Evolutionary conservation across 1,140 invertebrate species (phyloP).

Genomic region (Drosophila simulans): DNA sequence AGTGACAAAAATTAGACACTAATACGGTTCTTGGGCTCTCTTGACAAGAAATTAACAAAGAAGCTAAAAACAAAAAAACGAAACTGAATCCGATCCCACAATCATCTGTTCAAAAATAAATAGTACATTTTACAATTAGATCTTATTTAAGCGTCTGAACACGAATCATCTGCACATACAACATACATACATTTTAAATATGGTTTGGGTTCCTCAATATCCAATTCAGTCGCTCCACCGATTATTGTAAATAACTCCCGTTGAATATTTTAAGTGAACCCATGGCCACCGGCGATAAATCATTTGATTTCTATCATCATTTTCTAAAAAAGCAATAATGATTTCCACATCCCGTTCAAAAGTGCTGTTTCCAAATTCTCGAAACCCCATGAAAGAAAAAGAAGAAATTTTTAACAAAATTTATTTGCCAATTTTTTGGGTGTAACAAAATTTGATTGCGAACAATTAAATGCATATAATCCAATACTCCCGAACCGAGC

Average conservation of each 20-base stretch:
- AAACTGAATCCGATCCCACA: constrained; percentile 39
- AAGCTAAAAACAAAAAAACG: constrained; percentile 38
- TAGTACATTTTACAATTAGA: constrained; percentile 18
- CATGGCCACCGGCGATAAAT: constrained; percentile 7
- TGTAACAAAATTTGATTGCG: constrained; percentile 78
- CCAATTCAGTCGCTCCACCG: constrained; percentile 51
- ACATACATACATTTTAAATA: constrained; percentile 23
- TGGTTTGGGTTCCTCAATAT: constrained; percentile 71
- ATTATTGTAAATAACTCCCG: constrained; percentile 67
- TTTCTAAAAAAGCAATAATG: constrained; percentile 32
- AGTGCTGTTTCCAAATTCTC: constrained; percentile 43
- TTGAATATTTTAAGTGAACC: constrained; percentile 42
- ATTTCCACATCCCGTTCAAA: constrained; percentile 23
- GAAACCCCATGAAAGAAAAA: constrained; percentile 34
- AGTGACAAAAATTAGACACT: constrained; percentile 52
- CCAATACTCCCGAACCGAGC: background rate
- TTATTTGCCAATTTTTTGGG: constrained; percentile 65
- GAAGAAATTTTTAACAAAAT: constrained; percentile 28
- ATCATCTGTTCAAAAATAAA: constrained; percentile 50
- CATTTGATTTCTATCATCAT: constrained; percentile 42
- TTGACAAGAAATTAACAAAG: constrained; percentile 37
- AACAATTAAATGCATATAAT: constrained; percentile 38
- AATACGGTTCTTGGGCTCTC: constrained; percentile 65
- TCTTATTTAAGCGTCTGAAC: constrained; percentile 19
- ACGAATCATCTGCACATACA: constrained; percentile 63